Evolutionary conservation across 2,797 vertebrate species (phyloP), one percentile per base, ranked within the genome.

Genomic region (Garrulus glandarius): DNA sequence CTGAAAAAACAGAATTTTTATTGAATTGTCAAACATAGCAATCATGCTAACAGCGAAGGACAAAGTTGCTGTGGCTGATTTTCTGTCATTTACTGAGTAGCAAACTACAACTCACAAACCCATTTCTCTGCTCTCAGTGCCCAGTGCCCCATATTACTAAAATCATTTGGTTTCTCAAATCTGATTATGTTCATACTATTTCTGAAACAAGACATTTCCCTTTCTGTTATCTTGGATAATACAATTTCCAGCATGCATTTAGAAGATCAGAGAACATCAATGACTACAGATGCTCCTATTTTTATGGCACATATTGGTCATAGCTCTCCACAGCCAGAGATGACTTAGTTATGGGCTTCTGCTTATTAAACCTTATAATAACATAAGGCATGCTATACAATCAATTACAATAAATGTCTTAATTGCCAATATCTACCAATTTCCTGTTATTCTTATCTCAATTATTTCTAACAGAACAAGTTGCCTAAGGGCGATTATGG

Each of bases 391-490:
- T 77, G 68, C 64, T 88, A 91, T 89, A 60, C 89, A 97, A 96
- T 96, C 91, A 97, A 93, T 97, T 94, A 92, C 34, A 85, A 90
- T 70, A 91, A 96, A 84, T 96, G 24, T 93, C 82, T 96, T 94
- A 94, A 92, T 92, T 97, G 93, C 67, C 95, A 94, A 96, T 92
- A 97, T 94, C 93, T 93, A 95, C 86, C 63, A 95, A 97, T 97
- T 96, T 98, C 95, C 94, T 97, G 83, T 93, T 95, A 60, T 64
- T 79, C 83, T 90, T 92, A 82, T 92, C 93, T 80, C 84, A 82
- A 47, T 93, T 96, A 88, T 95, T 96, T 96, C 85, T 78, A 96
- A 49, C 52, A 78, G 63, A 80, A 77, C 59, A 64, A 92, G 92
- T 67, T 87, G 59, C 69, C 81, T 41, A 37, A 65, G 65, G 76